phyloP scores from a whole-genome alignment of 2,888 invertebrate species.

The Eretmocerus hayati region DNA sequence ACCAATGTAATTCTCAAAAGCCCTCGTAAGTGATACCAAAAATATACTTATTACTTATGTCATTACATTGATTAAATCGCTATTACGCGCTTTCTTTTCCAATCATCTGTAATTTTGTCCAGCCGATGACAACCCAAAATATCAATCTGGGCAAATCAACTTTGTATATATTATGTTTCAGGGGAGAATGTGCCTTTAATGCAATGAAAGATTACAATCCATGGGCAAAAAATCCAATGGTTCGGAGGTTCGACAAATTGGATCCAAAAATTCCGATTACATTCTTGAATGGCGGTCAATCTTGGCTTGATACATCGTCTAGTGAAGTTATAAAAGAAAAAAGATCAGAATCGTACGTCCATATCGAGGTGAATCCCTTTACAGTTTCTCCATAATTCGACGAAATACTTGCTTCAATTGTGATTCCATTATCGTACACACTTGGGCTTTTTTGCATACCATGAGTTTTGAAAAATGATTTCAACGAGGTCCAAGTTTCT shows the following conservation, averaged over 20 bases:
- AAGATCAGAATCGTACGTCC: constrained; percentile 62
- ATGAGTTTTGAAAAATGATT: no score
- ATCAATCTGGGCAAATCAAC: background rate
- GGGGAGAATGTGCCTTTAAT: constrained; percentile 89
- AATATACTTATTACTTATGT: background rate
- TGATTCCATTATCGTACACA: background rate
- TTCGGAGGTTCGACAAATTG: constrained; percentile 66
- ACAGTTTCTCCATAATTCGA: no score
- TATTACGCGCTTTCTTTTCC: no score
- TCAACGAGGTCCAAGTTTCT: no score
- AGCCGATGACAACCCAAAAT: no score
- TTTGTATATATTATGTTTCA: constrained; percentile 36
- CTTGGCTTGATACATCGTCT: constrained; percentile 88
- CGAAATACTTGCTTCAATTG: no score
- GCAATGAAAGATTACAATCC: constrained; percentile 81
- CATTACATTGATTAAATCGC: no score
- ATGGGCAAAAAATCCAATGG: constrained; percentile 95
- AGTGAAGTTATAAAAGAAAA: constrained; percentile 70
- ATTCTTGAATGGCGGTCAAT: constrained; percentile 83
- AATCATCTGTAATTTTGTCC: no score
- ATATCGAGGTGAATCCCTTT: constrained; percentile 73
- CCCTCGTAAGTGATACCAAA: constrained; percentile 60
- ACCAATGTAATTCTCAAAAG: constrained; percentile 90
- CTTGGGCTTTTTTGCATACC: background rate
- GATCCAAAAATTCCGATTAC: constrained; percentile 72